Evolutionary conservation across 2,888 invertebrate genomes (phyloP), one percentile per base, ranked within the genome.

Genomic region (Elegia similella): DNA sequence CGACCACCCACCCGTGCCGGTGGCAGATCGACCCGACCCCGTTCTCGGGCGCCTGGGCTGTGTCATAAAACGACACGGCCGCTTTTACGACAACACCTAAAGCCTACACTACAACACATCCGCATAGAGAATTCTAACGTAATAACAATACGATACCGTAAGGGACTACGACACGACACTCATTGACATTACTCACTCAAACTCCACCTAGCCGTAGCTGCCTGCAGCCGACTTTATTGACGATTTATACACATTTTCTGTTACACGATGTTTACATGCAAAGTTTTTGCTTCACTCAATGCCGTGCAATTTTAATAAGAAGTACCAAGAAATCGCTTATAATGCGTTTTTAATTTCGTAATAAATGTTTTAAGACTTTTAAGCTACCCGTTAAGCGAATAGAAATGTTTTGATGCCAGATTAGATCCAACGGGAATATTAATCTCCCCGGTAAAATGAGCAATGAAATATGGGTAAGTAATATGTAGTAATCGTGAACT

Each of bases 1-100:
- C 79, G 86, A 80, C 80, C n/a, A n/a, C n/a, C n/a, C n/a, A n/a
- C n/a, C n/a, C n/a, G n/a, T 82, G 79, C 78, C 79, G 81, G 75
- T 70, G 71, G 72, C 70, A 67, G 72, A 64, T n/a, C 47, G 48
- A 48, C 32, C 65, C 74, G 73, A 71, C 76, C 76, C 71, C 72
- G 68, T 71, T 71, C 73, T 69, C 62, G 62, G 66, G 65, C 62
- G 62, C 63, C 65, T 66, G 71, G 70, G 66, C 70, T 70, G 66
- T 63, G 75, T 75, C 76, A 78, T 86, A 84, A 84, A 87, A 80
- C 78, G 75, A 72, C 76, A 77, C 76, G 74, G 75, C 70, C 75
- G 78, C 77, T 80, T 85, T 85, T 83, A 86, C 80, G 84, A 81
- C 78, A 73, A 76, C 78, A 75, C 71, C 74, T 48, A 15, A 48